phyloP scores from a whole-genome alignment of 2,113 vertebrate genomes.

The Amia ocellicauda region DNA sequence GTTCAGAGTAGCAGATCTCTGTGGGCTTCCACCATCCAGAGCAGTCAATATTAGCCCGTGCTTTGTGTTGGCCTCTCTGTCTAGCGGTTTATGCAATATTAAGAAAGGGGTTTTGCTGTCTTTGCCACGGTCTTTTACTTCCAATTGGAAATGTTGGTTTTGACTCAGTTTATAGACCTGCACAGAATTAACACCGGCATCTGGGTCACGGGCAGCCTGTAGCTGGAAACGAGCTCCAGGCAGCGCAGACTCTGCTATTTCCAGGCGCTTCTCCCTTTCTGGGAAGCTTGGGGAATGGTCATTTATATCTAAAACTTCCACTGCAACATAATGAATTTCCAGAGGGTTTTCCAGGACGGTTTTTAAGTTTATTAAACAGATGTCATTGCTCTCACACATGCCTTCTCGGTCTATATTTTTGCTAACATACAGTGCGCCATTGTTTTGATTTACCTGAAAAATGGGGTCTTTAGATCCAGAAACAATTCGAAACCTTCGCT shows the following conservation, averaged over 20 bases:
- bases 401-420: slow-evolving; percentile 26
- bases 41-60: slow-evolving; percentile 1
- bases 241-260: slow-evolving; percentile 3
- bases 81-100: slow-evolving; percentile 29
- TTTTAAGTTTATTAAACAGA: slow-evolving; percentile 17
- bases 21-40: slow-evolving; percentile 11
- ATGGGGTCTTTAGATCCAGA: slow-evolving; percentile 17
- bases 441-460: slow-evolving; percentile 23
- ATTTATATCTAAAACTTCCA: slow-evolving; percentile 24
- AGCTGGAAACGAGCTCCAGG: slow-evolving; percentile 13
- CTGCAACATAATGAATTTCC: slow-evolving; percentile 19
- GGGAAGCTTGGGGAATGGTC: slow-evolving; percentile 17
- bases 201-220: slow-evolving; percentile 7
- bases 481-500: slow-evolving; percentile 17
- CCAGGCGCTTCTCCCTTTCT: not conserved
- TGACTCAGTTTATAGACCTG: slow-evolving; percentile 8
- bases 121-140: not conserved
- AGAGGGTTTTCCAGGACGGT: slow-evolving; percentile 16
- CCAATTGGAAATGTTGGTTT: slow-evolving; percentile 1
- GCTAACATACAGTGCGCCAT: slow-evolving; percentile 14
- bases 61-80: slow-evolving; percentile 25
- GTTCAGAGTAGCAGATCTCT: not conserved
- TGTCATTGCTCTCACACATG: not conserved
- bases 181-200: slow-evolving; percentile 11
- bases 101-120: slow-evolving; percentile 18